Percentiles rank a stretch among this genome's conserved stretches.
Conservation (phyloP, 2,797 vertebrate genomes). For the Pantherophis vulpinus region DNA sequence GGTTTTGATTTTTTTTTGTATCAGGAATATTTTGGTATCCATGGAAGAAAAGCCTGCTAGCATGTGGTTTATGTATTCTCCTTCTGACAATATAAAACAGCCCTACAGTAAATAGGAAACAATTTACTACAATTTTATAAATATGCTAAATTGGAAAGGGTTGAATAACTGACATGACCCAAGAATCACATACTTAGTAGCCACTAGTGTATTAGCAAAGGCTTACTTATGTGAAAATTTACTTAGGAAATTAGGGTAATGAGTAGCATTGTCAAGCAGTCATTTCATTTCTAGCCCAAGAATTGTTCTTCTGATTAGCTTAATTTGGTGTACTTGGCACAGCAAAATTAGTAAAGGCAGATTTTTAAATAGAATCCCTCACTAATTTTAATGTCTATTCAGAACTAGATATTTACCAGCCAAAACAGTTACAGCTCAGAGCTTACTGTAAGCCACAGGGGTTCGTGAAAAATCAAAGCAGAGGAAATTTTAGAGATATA, state of each 20-base stretch:
- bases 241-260: neutral
- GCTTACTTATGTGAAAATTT: neutral
- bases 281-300: neutral
- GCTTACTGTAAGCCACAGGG: neutral
- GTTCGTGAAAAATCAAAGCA: conserved; percentile 29
- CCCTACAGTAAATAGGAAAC: neutral
- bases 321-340: neutral
- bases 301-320: neutral
- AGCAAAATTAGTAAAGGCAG: neutral
- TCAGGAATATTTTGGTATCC: neutral
- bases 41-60: neutral
- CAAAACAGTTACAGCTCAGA: neutral
- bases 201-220: neutral
- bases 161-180: neutral
- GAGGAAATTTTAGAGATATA: conserved; percentile 24
- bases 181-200: neutral
- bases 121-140: neutral
- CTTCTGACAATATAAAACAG: neutral
- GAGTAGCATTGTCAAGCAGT: neutral
- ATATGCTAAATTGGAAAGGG: neutral
- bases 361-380: neutral
- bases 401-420: neutral
- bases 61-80: neutral
- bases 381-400: neutral
- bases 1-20: neutral